Evolutionary conservation across 2,113 vertebrate species (phyloP).

Genomic region (Eurypyga helias): DNA sequence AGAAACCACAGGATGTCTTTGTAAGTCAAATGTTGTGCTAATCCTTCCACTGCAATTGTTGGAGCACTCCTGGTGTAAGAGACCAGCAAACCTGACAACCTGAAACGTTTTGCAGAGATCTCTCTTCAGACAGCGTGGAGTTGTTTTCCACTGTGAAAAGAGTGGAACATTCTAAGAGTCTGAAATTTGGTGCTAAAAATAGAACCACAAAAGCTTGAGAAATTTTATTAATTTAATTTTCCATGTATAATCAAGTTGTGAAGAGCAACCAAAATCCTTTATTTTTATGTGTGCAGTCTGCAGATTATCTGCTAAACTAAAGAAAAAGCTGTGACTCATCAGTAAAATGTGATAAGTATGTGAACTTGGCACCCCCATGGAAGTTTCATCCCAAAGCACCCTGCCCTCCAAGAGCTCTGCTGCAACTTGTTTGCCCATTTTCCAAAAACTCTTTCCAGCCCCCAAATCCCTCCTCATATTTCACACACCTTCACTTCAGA

Average conservation of each 20-base stretch:
- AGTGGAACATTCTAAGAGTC: neutral
- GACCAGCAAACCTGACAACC: neutral
- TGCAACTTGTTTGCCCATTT: neutral
- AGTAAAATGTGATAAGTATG: neutral
- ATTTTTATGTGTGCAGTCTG: neutral
- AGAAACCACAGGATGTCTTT: slow-evolving; percentile 48
- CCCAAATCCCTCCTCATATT: neutral
- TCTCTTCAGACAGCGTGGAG: neutral
- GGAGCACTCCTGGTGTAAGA: neutral
- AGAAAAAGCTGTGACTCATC: slow-evolving; percentile 8
- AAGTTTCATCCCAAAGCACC: neutral
- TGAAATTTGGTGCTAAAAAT: neutral
- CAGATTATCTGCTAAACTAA: neutral
- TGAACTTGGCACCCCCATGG: neutral
- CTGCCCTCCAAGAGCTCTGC: neutral
- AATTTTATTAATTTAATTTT: neutral
- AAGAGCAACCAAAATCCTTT: neutral
- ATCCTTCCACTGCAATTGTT: neutral
- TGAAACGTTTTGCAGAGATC: neutral
- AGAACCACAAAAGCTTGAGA: neutral
- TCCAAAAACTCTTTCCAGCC: neutral
- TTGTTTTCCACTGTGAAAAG: neutral
- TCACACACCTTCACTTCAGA: neutral
- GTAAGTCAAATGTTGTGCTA: neutral
- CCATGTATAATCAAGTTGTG: neutral